Evolutionary conservation across 2,113 vertebrate species (phyloP).

Genomic region (Nasalis larvatus): DNA sequence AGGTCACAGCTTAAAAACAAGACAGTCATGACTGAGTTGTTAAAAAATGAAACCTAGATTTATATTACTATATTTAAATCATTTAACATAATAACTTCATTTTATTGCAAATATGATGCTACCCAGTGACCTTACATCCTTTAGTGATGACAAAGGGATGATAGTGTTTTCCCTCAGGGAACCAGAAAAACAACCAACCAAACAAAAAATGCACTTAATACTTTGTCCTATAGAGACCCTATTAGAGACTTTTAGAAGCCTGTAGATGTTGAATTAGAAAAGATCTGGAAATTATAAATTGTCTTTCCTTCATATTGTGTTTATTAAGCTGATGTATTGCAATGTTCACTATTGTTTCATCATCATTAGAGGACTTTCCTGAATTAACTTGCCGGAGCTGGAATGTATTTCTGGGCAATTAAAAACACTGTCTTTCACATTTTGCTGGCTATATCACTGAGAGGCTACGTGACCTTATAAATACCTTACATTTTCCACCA

Average conservation of each 20-base stretch:
- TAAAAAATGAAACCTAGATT: not conserved
- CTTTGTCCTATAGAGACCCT: not conserved
- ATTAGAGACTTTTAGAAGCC: not conserved
- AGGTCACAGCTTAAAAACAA: not conserved
- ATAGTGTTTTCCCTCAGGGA: not conserved
- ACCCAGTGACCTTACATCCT: not conserved
- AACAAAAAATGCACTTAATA: not conserved
- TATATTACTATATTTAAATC: not conserved
- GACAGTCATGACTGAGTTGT: not conserved
- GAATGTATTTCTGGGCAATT: not conserved
- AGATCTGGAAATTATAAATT: not conserved
- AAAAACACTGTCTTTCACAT: not conserved
- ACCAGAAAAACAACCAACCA: not conserved
- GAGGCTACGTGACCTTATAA: not conserved
- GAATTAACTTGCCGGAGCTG: slow-evolving; percentile 9
- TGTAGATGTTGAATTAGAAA: not conserved
- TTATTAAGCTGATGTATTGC: not conserved
- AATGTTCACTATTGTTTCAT: not conserved
- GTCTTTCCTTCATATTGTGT: not conserved
- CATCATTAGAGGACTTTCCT: not conserved
- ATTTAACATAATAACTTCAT: not conserved
- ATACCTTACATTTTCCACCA: not conserved
- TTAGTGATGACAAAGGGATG: not conserved
- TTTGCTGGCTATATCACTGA: not conserved
- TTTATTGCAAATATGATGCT: not conserved